Percentiles rank a stretch among this genome's conserved stretches.
phyloP scores from a whole-genome alignment of 1,140 invertebrate genomes.

The Asobara japonica region DNA sequence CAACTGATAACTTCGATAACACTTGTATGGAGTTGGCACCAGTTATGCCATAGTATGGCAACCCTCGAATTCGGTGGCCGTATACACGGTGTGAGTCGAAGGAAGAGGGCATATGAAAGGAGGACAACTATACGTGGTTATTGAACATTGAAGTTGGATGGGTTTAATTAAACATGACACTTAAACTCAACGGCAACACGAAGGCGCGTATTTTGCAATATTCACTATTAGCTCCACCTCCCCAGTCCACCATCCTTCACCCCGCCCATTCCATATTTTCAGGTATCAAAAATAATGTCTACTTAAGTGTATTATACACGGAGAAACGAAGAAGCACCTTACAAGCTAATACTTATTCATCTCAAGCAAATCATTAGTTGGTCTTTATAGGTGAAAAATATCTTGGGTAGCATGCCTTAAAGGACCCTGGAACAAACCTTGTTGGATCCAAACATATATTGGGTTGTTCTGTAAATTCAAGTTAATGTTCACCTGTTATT shows the following conservation, averaged over 20 bases:
- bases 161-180: constrained; percentile 49
- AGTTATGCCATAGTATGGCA: not conserved
- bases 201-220: not conserved
- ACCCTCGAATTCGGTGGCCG: constrained; percentile 21
- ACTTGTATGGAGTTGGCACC: not conserved
- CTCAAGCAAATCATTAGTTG: too few relatives aligned
- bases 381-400: too few relatives aligned
- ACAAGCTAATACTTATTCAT: too few relatives aligned
- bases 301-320: too few relatives aligned
- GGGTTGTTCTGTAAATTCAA: too few relatives aligned
- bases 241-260: not conserved
- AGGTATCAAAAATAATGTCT: not conserved
- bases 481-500: too few relatives aligned
- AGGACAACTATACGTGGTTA: constrained; percentile 37
- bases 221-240: not conserved
- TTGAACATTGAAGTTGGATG: constrained; percentile 46
- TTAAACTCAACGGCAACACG: constrained; percentile 34
- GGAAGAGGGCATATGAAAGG: not conserved
- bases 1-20: constrained; percentile 1
- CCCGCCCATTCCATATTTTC: not conserved
- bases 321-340: too few relatives aligned
- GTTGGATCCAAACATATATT: too few relatives aligned
- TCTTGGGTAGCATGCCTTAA: too few relatives aligned
- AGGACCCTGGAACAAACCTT: too few relatives aligned
- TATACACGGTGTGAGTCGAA: not conserved